A percentile compares a stretch with the other conserved stretches of the same genome.
These are phyloP conservation scores for Tapirus indicus DNA, from an alignment of 2,797 vertebrate genomes.

Conservation along the genomic window DNA sequence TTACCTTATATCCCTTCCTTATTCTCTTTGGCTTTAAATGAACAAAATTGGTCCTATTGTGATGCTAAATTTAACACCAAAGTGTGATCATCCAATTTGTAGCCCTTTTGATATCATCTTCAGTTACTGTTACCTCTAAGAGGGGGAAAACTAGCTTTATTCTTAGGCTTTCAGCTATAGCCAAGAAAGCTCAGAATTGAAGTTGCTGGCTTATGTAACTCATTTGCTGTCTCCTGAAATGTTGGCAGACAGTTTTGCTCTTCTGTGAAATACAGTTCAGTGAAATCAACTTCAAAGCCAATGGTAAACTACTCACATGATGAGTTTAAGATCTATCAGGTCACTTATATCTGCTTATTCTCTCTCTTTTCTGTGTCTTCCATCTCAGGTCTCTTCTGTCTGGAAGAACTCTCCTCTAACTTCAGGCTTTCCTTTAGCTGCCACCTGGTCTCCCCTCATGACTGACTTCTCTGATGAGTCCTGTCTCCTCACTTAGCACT, in stretches of 20 bases:
- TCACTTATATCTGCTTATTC: rapidly evolving
- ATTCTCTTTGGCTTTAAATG: not conserved
- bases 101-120: not conserved
- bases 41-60: not conserved
- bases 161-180: not conserved
- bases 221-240: not conserved
- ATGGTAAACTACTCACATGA: too few relatives aligned
- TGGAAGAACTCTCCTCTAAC: too few relatives aligned
- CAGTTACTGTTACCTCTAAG: not conserved
- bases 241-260: not conserved
- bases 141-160: too few relatives aligned
- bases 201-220: not conserved
- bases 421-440: too few relatives aligned
- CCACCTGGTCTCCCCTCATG: not conserved
- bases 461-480: not conserved
- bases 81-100: rapidly evolving
- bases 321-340: not conserved
- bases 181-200: not conserved
- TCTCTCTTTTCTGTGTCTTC: not conserved
- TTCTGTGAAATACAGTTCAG: not conserved
- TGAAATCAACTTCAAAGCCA: not conserved
- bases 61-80: not conserved
- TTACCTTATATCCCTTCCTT: not conserved
- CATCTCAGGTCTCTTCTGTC: not conserved
- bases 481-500: not conserved